Evolutionary conservation across 2,113 vertebrate species (phyloP).

Genomic region (Vidua chalybeata): DNA sequence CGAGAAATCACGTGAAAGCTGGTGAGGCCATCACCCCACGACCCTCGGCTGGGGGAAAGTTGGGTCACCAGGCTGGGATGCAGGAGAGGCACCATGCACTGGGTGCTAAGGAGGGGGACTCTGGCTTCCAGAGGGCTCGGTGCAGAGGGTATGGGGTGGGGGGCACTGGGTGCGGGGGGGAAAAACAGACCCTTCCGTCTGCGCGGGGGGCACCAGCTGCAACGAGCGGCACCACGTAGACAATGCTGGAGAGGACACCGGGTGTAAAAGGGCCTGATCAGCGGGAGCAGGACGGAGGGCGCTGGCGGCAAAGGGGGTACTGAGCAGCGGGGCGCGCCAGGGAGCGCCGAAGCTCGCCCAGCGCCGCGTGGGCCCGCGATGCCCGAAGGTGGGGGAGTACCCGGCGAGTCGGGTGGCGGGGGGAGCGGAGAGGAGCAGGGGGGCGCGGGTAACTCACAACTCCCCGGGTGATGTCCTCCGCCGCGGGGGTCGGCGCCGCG

Average conservation of each 20-base stretch:
- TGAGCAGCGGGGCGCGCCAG: background rate
- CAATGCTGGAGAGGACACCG: background rate
- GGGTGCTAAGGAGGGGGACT: no score
- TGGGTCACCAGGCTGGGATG: background rate
- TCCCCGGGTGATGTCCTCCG: slow-evolving; percentile 84
- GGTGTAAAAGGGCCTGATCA: background rate
- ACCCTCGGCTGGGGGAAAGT: background rate
- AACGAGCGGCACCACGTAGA: background rate
- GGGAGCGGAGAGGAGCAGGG: background rate
- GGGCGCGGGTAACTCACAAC: slow-evolving; percentile 82
- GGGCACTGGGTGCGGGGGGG: background rate
- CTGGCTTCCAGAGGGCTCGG: background rate
- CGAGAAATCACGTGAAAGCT: background rate
- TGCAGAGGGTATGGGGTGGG: background rate
- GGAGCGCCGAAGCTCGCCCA: background rate
- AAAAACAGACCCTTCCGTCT: background rate
- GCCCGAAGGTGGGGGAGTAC: background rate
- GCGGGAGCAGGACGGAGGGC: background rate
- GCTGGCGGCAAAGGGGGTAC: no score
- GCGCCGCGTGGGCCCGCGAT: background rate
- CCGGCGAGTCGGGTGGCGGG: background rate
- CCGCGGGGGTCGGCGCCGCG: slow-evolving; percentile 74
- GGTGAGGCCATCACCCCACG: background rate
- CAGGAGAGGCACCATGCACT: background rate
- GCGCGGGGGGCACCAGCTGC: background rate